phyloP scores from a whole-genome alignment of 2,113 vertebrate species.

The Triplophysa siluroides region DNA sequence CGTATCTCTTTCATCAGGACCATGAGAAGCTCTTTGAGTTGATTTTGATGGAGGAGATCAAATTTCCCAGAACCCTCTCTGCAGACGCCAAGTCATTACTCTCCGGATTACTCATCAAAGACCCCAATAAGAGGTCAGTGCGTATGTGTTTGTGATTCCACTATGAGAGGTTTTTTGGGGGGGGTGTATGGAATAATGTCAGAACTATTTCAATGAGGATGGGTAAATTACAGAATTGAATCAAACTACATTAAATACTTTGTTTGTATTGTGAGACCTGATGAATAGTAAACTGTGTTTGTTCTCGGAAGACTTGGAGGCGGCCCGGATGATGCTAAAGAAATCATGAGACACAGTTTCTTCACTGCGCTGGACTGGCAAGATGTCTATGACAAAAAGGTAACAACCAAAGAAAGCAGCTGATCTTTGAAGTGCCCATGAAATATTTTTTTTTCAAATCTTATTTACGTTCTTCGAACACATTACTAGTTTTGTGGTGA shows the following conservation, averaged over 20 bases:
- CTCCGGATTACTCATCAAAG: slow-evolving; percentile 77
- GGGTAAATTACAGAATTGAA: too few species aligned
- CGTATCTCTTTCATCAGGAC: slow-evolving; percentile 63
- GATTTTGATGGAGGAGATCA: slow-evolving; percentile 80
- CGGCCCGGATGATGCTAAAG: slow-evolving; percentile 93
- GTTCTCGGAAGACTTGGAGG: slow-evolving; percentile 84
- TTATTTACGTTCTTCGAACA: too few species aligned
- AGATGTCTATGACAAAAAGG: slow-evolving; percentile 97
- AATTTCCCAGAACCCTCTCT: slow-evolving; percentile 76
- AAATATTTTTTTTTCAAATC: too few species aligned
- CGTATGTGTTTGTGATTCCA: not conserved
- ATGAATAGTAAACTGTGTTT: not conserved
- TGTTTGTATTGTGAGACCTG: not conserved
- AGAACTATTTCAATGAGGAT: not conserved
- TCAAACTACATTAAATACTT: not conserved
- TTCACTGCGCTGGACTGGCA: slow-evolving; percentile 92
- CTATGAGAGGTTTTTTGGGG: too few species aligned
- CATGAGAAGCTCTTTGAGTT: slow-evolving; percentile 79
- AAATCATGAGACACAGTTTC: slow-evolving; percentile 97
- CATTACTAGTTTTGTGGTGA: too few species aligned
- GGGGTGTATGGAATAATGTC: not conserved
- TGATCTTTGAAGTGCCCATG: not conserved
- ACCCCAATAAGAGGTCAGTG: slow-evolving; percentile 75
- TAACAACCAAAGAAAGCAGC: slow-evolving; percentile 52
- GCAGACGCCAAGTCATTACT: slow-evolving; percentile 78